Evolutionary conservation across 2,113 vertebrate species (phyloP).

Genomic region (Pitta sordida): DNA sequence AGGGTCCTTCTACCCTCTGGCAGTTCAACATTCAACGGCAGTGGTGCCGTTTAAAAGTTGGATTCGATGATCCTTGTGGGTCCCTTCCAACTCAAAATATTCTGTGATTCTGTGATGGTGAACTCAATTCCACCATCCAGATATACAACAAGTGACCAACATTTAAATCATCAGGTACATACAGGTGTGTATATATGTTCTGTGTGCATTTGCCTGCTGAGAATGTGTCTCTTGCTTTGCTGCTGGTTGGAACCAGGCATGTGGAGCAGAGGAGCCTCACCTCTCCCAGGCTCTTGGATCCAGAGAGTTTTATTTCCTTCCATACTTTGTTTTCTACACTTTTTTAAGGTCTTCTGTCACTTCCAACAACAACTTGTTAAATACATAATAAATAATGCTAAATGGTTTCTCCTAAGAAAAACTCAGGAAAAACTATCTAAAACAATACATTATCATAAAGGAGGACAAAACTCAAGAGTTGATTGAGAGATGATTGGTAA

Average conservation of each 20-base stretch:
- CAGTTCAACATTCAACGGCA: no score
- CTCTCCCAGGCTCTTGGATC: not conserved
- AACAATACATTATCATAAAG: not conserved
- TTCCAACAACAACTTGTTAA: not conserved
- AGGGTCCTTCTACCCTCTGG: no score
- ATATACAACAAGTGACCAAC: not conserved
- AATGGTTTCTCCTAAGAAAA: not conserved
- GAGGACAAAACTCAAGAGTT: not conserved
- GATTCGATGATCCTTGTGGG: no score
- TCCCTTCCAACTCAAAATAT: no score
- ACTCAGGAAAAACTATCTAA: not conserved
- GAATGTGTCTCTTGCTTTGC: accelerated
- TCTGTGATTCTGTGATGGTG: no score
- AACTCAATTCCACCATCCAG: no score
- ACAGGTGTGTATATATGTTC: accelerated
- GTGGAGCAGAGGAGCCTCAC: not conserved
- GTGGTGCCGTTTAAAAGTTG: no score
- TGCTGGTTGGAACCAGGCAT: accelerated
- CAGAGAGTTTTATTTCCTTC: not conserved
- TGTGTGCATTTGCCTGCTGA: not conserved
- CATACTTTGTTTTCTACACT: not conserved
- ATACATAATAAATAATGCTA: not conserved
- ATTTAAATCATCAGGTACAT: not conserved
- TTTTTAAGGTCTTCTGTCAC: not conserved
- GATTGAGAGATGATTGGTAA: not conserved